Evolutionary conservation across 2,797 vertebrate species (phyloP).

Genomic region (Oreortyx pictus): DNA sequence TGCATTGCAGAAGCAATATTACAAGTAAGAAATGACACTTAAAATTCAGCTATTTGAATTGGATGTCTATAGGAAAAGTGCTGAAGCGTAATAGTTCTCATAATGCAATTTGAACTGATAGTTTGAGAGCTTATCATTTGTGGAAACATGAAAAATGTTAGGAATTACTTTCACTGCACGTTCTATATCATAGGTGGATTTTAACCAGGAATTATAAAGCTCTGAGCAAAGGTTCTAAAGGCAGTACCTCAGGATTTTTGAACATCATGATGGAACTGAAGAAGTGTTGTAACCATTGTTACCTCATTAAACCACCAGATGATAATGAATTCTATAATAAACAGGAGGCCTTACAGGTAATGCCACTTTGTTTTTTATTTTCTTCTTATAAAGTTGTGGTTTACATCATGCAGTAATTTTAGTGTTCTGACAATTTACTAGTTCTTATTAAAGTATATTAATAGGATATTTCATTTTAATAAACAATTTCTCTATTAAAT

Average conservation of each 20-base stretch:
- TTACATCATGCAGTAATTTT: too few species aligned
- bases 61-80: too few species aligned
- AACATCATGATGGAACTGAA: slow-evolving; percentile 99
- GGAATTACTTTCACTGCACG: neutral
- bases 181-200: slow-evolving; percentile 88
- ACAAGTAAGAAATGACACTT: slow-evolving; percentile 64
- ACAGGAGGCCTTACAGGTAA: slow-evolving; percentile 95
- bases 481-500: too few species aligned
- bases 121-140: neutral
- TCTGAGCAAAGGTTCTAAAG: slow-evolving; percentile 97
- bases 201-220: slow-evolving; percentile 99
- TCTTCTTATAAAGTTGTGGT: too few species aligned
- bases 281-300: slow-evolving; percentile 99
- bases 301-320: slow-evolving; percentile 98
- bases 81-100: neutral
- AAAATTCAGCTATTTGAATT: too few species aligned
- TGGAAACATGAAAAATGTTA: too few species aligned
- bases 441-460: too few species aligned
- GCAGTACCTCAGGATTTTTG: slow-evolving; percentile 98
- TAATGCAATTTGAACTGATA: neutral
- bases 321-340: slow-evolving; percentile 93
- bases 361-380: neutral
- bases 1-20: slow-evolving; percentile 94
- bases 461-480: too few species aligned
- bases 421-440: too few species aligned